phyloP scores from a whole-genome alignment of 2,113 vertebrate species.

The Uria lomvia region DNA sequence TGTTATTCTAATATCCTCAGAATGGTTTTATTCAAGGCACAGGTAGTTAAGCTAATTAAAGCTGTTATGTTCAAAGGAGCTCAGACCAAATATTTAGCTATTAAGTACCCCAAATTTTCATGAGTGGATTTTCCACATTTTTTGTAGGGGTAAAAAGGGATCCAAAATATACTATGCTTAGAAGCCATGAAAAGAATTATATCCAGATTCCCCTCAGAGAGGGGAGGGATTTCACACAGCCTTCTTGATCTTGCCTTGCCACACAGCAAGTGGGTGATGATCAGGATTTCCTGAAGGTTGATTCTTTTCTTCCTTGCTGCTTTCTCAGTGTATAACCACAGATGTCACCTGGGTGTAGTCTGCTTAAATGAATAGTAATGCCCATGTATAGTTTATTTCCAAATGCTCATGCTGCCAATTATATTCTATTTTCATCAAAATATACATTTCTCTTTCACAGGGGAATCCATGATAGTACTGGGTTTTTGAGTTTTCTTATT shows the following conservation, averaged over 20 bases:
- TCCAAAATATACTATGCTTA: neutral
- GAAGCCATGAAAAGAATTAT: neutral
- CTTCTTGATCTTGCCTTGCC: neutral
- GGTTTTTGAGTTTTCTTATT: neutral
- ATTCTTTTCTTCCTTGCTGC: neutral
- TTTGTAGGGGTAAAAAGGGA: neutral
- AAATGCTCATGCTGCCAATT: neutral
- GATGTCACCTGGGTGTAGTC: neutral
- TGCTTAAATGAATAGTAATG: neutral
- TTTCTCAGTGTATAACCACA: neutral
- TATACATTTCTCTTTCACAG: neutral
- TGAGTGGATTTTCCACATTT: neutral
- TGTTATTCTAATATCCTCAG: neutral
- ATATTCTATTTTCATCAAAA: neutral
- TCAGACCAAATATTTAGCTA: neutral
- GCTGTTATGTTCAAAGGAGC: neutral
- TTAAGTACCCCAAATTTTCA: neutral
- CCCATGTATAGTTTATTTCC: neutral
- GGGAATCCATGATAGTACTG: neutral
- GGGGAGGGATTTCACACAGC: rapidly evolving
- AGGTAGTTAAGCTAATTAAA: neutral
- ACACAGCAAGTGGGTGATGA: neutral
- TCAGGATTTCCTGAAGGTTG: neutral
- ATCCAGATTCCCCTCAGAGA: neutral
- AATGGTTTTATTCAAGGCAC: neutral